phyloP scores from a whole-genome alignment of 92 coral and sea anemone species.

The Paramuricea clavata region DNA sequence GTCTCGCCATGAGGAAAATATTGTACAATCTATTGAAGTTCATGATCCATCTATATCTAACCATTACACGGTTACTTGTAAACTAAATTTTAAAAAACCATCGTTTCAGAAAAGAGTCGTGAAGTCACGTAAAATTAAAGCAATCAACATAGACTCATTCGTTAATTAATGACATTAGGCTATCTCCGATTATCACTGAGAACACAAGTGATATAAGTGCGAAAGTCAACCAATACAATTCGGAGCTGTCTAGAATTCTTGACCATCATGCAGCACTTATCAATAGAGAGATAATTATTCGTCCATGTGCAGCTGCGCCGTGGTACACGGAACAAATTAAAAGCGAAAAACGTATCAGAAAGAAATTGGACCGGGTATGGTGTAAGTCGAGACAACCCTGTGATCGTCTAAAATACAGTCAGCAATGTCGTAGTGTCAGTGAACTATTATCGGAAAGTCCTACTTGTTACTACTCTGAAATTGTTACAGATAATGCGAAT shows the following conservation, averaged over 20 bases:
- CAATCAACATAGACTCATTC: neutral
- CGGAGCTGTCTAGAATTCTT: conserved; percentile 9
- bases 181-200: conserved; percentile 9
- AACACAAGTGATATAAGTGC: conserved; percentile 7
- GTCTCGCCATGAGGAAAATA: neutral
- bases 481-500: conserved; percentile 27
- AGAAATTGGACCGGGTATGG: conserved; percentile 51
- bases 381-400: conserved; percentile 25
- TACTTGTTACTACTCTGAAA: conserved; percentile 23
- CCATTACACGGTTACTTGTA: neutral
- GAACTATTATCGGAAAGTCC: neutral
- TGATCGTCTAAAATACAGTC: conserved; percentile 30
- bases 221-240: neutral
- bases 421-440: conserved; percentile 23
- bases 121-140: conserved; percentile 1
- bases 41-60: conserved; percentile 1
- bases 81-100: conserved; percentile 12
- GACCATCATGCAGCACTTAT: conserved; percentile 43
- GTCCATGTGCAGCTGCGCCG: conserved; percentile 51
- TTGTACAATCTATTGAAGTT: neutral
- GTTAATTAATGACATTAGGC: conserved; percentile 12
- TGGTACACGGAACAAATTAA: conserved; percentile 47
- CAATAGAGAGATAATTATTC: conserved; percentile 10
- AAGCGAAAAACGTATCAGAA: conserved; percentile 25
- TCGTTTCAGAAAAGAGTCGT: neutral